Percentiles rank a stretch among this genome's conserved stretches.
phyloP scores from a whole-genome alignment of 2,888 invertebrate genomes.

The Seira sanloemensis region DNA sequence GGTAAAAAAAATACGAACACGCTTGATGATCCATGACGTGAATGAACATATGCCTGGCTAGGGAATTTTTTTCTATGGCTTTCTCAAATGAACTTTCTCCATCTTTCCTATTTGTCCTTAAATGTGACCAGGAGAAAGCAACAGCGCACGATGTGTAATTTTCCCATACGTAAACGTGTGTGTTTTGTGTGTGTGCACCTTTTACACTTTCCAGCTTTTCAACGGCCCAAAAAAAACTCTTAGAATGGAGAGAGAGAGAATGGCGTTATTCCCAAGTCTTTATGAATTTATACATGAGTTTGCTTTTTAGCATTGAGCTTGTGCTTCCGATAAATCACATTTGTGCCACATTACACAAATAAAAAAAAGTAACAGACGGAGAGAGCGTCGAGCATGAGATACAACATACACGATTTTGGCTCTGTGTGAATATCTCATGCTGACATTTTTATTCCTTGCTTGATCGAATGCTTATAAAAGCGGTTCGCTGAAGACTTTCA shows the following conservation, averaged over 20 bases:
- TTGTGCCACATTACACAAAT: slow-evolving; percentile 25
- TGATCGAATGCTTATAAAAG: background rate
- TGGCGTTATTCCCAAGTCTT: background rate
- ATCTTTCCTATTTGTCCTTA: too few relatives aligned
- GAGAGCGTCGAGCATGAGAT: slow-evolving; percentile 10
- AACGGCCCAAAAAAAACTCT: too few relatives aligned
- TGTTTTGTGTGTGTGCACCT: too few relatives aligned
- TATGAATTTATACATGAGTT: slow-evolving; percentile 60
- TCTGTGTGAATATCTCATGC: slow-evolving; percentile 34
- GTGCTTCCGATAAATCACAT: background rate
- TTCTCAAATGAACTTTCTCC: too few relatives aligned
- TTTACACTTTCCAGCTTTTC: too few relatives aligned
- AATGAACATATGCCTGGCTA: slow-evolving; percentile 31
- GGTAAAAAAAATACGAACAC: slow-evolving; percentile 26
- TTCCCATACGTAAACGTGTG: too few relatives aligned
- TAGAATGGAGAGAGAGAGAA: too few relatives aligned
- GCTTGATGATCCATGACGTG: slow-evolving; percentile 62
- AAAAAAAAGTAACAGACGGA: slow-evolving; percentile 12
- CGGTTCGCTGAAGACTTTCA: background rate
- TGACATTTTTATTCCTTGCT: background rate
- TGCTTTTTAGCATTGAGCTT: background rate
- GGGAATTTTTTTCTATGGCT: background rate
- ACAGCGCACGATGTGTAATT: too few relatives aligned
- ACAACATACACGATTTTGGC: slow-evolving; percentile 27
- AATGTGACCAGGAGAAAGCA: too few relatives aligned